Evolutionary conservation across 2,888 invertebrate genomes (phyloP).

Genomic region (Hypselothyrea guttata): DNA sequence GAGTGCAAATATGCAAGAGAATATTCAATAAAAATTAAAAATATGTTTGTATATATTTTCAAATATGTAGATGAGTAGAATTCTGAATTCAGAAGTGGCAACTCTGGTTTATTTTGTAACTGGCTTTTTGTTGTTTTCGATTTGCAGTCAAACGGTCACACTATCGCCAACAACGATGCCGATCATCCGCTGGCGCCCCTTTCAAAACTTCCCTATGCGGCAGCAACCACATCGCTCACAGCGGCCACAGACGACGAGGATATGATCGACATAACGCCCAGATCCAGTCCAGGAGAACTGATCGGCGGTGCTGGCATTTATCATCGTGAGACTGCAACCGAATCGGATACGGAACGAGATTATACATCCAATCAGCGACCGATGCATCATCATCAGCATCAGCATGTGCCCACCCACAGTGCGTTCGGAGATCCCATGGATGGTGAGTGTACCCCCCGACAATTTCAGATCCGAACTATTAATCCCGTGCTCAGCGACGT

Average conservation of each 20-base stretch:
- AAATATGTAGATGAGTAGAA: too few relatives aligned
- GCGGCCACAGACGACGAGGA: conserved; percentile 84
- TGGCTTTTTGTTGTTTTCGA: conserved; percentile 6
- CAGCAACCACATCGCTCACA: conserved; percentile 76
- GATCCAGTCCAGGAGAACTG: conserved; percentile 81
- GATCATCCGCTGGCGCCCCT: conserved; percentile 78
- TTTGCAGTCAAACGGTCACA: conserved; percentile 80
- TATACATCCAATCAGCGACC: conserved; percentile 58
- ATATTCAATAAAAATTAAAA: too few relatives aligned
- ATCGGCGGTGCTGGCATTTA: conserved; percentile 58
- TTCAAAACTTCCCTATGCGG: conserved; percentile 52
- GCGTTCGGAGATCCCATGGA: conserved; percentile 81
- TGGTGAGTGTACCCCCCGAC: conserved; percentile 57
- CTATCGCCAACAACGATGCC: conserved; percentile 52
- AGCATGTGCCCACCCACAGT: conserved; percentile 82
- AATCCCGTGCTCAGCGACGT: conserved; percentile 34
- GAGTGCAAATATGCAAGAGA: too few relatives aligned
- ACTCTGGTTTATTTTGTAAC: neutral
- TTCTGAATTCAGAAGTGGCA: too few relatives aligned
- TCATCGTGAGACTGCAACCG: conserved; percentile 67
- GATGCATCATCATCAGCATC: conserved; percentile 65
- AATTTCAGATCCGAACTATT: conserved; percentile 17
- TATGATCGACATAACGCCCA: conserved; percentile 87
- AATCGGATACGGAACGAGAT: conserved; percentile 79
- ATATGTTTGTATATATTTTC: too few relatives aligned